Base-by-base conservation (phyloP, 2,797 vertebrate genomes). In the Pachyuromys duprasi region DNA sequence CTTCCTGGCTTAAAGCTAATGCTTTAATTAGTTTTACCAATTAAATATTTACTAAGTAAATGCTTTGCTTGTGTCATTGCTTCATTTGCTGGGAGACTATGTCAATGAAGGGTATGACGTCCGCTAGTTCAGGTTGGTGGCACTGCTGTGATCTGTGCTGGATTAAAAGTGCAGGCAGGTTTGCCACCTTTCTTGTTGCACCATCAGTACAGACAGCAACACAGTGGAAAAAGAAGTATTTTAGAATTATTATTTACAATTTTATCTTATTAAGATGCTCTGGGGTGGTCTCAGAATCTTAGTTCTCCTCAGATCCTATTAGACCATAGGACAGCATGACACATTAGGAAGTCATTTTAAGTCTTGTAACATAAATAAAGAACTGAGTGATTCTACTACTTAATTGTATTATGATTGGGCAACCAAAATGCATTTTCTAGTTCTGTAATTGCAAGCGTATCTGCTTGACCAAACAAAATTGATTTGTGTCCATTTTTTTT, bases 401-500 rank as follows among this genome's bases (percentile, higher is more conserved):
- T 60, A 55, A 53, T 8, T 78, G 20, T 82, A 79, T 92, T 95
- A 63, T 96, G 31, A 88, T n/a, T 70, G 4, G 49, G 26, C n/a
- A 97, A 91, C 15, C 87, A n/a, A n/a, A n/a, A n/a, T n/a, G 9
- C 7, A 84, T 86, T 91, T 91, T 86, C 69, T 91, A 67, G 55
- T 57, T 90, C 18, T 12, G n/a, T 90, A 39, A 67, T 42, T 92
- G 36, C 49, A 93, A 90, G 45, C 60, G 7, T 60, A 93, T 70
- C 69, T 75, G 11, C 9, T 31, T 81, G 60, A 69, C 57, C 72
- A 93, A 86, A 90, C 6, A 45, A 90, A 76, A 90, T 57, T 62
- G 74, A 97, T 72, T 76, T 82, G 31, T 94, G 69, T 91, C 65
- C 79, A 65, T 79, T 96, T 95, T 63, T 79, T 79, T 60, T 94